Percentiles rank a stretch among this genome's conserved stretches.
Evolutionary conservation across 1,140 invertebrate genomes (phyloP).

Genomic region (Drosophila nigromelanica): DNA sequence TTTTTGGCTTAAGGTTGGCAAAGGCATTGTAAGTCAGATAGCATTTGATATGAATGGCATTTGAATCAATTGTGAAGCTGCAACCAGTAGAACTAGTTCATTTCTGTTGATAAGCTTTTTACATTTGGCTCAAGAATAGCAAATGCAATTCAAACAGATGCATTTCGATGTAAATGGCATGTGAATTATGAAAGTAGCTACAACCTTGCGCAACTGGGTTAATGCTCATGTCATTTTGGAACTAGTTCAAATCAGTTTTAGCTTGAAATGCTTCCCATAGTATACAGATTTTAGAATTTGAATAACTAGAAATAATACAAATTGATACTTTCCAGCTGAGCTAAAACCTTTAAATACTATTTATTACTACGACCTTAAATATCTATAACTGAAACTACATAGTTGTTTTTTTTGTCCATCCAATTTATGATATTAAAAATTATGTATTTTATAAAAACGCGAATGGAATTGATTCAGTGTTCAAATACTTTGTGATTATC

Average conservation of each 20-base stretch:
- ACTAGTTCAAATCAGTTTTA: neutral
- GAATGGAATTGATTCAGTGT: neutral
- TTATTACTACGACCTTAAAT: no score
- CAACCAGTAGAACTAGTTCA: slow-evolving; percentile 6
- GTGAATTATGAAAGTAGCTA: neutral
- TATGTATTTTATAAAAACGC: neutral
- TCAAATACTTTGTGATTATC: neutral
- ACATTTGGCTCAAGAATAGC: slow-evolving; percentile 1
- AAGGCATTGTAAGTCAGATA: neutral
- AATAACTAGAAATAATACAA: no score
- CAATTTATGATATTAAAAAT: no score
- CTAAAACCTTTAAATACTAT: no score
- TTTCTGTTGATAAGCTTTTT: neutral
- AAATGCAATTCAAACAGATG: neutral
- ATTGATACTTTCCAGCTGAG: no score
- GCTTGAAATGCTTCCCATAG: no score
- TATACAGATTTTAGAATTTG: no score
- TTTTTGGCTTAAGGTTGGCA: neutral
- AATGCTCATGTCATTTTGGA: neutral
- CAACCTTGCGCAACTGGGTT: neutral
- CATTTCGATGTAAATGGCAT: neutral
- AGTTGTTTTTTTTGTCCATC: no score
- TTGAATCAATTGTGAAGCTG: slow-evolving; percentile 7
- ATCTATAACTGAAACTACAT: no score
- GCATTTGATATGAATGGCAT: slow-evolving; percentile 14